Percentiles rank a stretch among this genome's conserved stretches.
These are phyloP conservation scores for Ooceraea biroi DNA, from an alignment of 1,140 invertebrate species.

Conservation along the genomic window DNA sequence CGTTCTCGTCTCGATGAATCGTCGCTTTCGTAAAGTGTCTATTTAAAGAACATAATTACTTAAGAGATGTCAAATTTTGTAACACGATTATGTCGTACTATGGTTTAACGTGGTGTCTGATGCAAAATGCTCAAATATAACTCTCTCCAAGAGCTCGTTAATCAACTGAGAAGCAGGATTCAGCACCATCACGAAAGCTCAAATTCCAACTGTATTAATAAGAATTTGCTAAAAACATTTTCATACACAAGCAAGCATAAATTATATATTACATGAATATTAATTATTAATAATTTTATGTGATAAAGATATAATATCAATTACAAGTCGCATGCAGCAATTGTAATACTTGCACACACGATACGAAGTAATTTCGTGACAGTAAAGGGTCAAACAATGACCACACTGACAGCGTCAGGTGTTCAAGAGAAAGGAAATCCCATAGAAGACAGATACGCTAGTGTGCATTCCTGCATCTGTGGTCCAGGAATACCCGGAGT, in stretches of 20 bases:
- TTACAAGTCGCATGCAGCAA: too few species aligned
- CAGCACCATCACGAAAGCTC: neutral
- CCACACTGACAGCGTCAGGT: too few species aligned
- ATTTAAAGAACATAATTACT: neutral
- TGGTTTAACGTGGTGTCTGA: neutral
- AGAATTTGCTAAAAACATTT: neutral
- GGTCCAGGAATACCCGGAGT: slow-evolving; percentile 49
- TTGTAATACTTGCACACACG: too few species aligned
- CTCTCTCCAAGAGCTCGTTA: neutral
- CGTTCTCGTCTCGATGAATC: neutral
- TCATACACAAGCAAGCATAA: neutral
- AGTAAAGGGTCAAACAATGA: neutral
- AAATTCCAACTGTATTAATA: neutral
- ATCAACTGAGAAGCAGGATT: neutral
- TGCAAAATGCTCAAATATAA: neutral
- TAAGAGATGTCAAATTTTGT: neutral
- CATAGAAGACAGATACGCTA: neutral
- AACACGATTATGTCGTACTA: neutral
- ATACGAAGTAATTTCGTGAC: neutral
- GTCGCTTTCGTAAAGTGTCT: neutral
- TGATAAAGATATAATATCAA: too few species aligned
- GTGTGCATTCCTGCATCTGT: slow-evolving; percentile 24
- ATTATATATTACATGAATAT: neutral
- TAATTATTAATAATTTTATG: neutral
- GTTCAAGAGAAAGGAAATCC: neutral